These are phyloP conservation scores for Cantharis lateralis DNA, from an alignment of 2,888 invertebrate species.

Conservation along the genomic window DNA sequence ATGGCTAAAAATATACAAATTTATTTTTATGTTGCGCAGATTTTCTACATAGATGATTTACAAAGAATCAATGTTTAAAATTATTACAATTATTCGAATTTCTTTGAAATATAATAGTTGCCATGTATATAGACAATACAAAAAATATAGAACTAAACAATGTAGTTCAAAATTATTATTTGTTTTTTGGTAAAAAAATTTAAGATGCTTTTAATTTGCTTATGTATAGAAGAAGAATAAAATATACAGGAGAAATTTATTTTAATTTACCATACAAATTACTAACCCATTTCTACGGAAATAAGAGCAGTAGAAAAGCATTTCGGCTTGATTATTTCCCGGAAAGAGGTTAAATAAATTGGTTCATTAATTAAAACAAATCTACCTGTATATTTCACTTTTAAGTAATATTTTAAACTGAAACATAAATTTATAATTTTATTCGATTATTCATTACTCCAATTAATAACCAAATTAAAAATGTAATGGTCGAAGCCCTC, in stretches of 20 bases:
- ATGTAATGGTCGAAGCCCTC: neutral
- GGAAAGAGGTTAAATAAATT: slow-evolving; percentile 8
- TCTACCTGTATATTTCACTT: slow-evolving; percentile 1
- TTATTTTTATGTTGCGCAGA: neutral
- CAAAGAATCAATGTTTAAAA: too few relatives aligned
- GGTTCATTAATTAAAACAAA: slow-evolving; percentile 12
- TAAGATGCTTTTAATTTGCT: too few relatives aligned
- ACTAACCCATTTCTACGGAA: neutral
- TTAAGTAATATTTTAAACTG: slow-evolving; percentile 1
- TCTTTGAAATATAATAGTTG: too few relatives aligned
- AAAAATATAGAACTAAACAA: too few relatives aligned
- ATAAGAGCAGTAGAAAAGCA: slow-evolving; percentile 10
- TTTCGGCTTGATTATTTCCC: neutral
- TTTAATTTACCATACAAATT: neutral
- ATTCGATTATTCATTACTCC: neutral
- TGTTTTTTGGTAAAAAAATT: too few relatives aligned
- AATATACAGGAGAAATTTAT: neutral
- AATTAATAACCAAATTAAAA: neutral
- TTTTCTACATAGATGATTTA: neutral
- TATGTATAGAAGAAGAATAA: neutral
- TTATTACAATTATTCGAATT: too few relatives aligned
- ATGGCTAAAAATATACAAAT: neutral
- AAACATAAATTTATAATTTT: neutral
- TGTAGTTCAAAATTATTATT: too few relatives aligned
- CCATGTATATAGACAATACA: too few relatives aligned